phyloP scores from a whole-genome alignment of 2,888 invertebrate species.

The Buathra laborator region DNA sequence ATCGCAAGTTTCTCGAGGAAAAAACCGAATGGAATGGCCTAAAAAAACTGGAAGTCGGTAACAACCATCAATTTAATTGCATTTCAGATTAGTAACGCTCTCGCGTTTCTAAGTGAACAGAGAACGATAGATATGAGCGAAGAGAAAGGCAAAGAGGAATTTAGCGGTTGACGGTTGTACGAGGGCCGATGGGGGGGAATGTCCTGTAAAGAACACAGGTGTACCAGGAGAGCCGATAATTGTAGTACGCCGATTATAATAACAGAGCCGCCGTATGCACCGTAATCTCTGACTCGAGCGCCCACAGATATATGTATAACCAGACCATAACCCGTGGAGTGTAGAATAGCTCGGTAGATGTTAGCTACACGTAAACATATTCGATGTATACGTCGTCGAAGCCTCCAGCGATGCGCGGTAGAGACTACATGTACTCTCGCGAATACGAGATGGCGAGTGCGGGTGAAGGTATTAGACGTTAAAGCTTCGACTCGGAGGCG shows the following conservation, averaged over 20 bases:
- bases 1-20: neutral
- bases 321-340: neutral
- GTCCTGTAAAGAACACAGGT: slow-evolving; percentile 71
- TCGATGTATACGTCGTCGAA: slow-evolving; percentile 21
- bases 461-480: slow-evolving; percentile 28
- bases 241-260: slow-evolving; percentile 77
- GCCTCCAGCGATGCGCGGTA: slow-evolving; percentile 32
- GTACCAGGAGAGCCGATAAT: slow-evolving; percentile 77
- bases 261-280: slow-evolving; percentile 71
- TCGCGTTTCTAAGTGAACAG: slow-evolving; percentile 14
- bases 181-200: slow-evolving; percentile 3
- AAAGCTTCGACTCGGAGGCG: slow-evolving; percentile 36
- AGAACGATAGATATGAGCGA: slow-evolving; percentile 8
- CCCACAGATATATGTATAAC: slow-evolving; percentile 13
- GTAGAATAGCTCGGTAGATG: slow-evolving; percentile 7
- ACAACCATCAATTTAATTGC: slow-evolving; percentile 53
- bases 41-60: slow-evolving; percentile 15
- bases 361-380: neutral
- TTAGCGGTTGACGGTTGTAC: neutral
- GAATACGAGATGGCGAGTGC: neutral
- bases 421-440: neutral
- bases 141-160: slow-evolving; percentile 45
- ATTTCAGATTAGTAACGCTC: slow-evolving; percentile 57
- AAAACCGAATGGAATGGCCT: neutral
- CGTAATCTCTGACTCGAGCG: slow-evolving; percentile 34